Base-by-base conservation (phyloP, 2,888 invertebrate genomes). In the Eumerus sabulonum region DNA sequence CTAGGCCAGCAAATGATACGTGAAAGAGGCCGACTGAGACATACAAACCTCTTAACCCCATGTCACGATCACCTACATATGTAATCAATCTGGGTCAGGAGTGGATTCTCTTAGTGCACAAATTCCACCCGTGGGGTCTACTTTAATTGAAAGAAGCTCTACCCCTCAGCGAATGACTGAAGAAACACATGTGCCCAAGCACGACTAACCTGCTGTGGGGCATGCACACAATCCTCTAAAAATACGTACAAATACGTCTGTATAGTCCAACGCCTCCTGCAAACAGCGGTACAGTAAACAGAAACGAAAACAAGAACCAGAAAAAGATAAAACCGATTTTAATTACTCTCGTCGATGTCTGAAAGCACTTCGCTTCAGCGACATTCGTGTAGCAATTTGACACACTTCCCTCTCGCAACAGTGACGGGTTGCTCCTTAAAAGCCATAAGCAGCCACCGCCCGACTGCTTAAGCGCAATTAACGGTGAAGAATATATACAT, bases 401-500 rank as follows among this genome's bases (percentile, higher is more conserved):
- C 57, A 64, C 40, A 64, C 42, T 53, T 59, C 51, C 16, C 47
- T 12, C 27, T 2, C 27, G 27, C 27, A 27, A 7, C 27, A 27
- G 27, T 27, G 27, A 2, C 7, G 7, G 7, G 27, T 27, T 40
- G 11, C 9, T 40, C 66, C 53, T 76, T 38, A 50, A 45, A 62
- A 54, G 44, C 40, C 59, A 62, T 62, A 53, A 38, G 63, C 62
- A 53, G 50, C 56, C 56, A 56, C 51, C 54, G 54, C 44, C 60
- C 50, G 35, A 63, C 59, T 60, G 56, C 50, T 74, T 68, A 27
- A 42, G 27, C 68, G 56, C 60, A 79, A 60, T 79, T 74, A 73
- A 79, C 56, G 35, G 44, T 54, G 70, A 51, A 64, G 38, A 56
- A 53, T 74, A 64, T 64, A 59, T 60, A 79, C 64, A 38, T 42